phyloP scores from a whole-genome alignment of 1,140 invertebrate genomes.

The Apis mellifera region DNA sequence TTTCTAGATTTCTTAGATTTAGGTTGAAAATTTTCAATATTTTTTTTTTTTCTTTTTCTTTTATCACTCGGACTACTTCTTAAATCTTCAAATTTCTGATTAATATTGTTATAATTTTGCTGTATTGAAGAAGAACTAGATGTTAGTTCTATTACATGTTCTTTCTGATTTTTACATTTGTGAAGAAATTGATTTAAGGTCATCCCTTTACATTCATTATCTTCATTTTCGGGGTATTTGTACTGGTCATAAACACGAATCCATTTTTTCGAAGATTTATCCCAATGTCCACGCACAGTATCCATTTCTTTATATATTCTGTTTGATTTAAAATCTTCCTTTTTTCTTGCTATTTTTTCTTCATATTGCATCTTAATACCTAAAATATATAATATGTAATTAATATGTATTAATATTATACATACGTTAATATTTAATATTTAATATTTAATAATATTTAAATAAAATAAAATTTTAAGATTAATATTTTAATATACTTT shows the following conservation, averaged over 20 bases:
- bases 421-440: background rate
- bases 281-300: background rate
- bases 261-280: background rate
- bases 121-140: background rate
- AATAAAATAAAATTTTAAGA: background rate
- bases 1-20: too few species aligned
- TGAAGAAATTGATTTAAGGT: background rate
- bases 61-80: too few species aligned
- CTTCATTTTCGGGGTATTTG: background rate
- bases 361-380: background rate
- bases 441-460: background rate
- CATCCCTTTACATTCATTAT: background rate
- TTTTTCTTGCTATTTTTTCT: too few species aligned
- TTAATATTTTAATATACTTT: slow-evolving; percentile 5
- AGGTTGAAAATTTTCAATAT: background rate
- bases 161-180: background rate
- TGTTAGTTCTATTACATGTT: too few species aligned
- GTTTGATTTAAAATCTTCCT: background rate
- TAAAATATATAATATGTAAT: background rate
- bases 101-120: too few species aligned
- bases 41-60: background rate
- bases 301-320: background rate
- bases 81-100: background rate
- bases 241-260: background rate
- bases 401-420: background rate